Base-by-base conservation (phyloP, 92 coral and sea anemone species). In the Porites cylindrica region DNA sequence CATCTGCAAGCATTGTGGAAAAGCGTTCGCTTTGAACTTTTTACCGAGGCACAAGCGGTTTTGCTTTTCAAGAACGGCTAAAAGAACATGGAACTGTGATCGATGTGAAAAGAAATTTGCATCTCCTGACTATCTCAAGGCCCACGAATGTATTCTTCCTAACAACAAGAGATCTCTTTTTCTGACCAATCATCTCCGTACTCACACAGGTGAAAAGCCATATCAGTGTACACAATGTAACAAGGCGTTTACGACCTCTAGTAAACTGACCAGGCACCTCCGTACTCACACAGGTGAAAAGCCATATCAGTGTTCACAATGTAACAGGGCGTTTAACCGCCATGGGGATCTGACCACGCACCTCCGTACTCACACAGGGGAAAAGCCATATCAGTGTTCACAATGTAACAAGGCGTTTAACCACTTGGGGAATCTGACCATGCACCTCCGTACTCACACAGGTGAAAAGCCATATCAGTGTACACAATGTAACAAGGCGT, bases 401-500 rank as follows among this genome's bases (percentile, higher is more conserved):
- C 88, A 89, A 60, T 92, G 92, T 21, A n/a, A n/a, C n/a, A n/a
- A n/a, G n/a, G n/a, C n/a, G n/a, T n/a, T n/a, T n/a, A n/a, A n/a
- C n/a, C n/a, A n/a, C n/a, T n/a, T n/a, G n/a, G n/a, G n/a, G n/a
- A n/a, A 5, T 70, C 90, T 92, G 61, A 92, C 79, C 79, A 29
- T 0, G 63, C 95, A 92, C 82, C 85, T 88, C 72, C 89, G 86
- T 51, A 88, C 89, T 79, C 93, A 92, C 82, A 81, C 88, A 73
- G 90, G 90, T 52, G 95, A 85, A 59, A 89, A 73, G 70, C 92
- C 90, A 79, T 85, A 76, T 82, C 80, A 84, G 81, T 92, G 95
- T 81, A 70, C 82, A 82, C 71, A 85, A 9, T 75, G 82, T 60
- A 54, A 26, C 29, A 77, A 60, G 82, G 70, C 70, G n/a, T 77